Percentiles rank a stretch among this genome's conserved stretches.
These are phyloP conservation scores for Sepioteuthis lessoniana DNA, from an alignment of 2,888 invertebrate species.

Conservation along the genomic window DNA sequence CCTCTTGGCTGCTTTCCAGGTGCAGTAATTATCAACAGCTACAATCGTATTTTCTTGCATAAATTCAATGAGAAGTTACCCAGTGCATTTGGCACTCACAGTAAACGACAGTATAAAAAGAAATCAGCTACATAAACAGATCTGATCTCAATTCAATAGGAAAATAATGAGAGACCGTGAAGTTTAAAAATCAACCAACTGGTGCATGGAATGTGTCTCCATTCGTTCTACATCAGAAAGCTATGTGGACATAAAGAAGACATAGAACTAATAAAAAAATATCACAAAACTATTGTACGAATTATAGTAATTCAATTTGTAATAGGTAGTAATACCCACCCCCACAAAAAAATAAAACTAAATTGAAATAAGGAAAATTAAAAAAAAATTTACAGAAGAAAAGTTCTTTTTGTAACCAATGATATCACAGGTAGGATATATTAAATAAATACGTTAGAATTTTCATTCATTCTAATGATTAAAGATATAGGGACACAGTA, in stretches of 20 bases:
- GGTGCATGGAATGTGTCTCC: not conserved
- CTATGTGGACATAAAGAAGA: not conserved
- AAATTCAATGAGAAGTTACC: not conserved
- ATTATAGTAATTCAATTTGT: too few relatives aligned
- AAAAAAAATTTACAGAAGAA: too few relatives aligned
- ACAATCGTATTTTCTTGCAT: not conserved
- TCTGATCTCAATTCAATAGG: not conserved
- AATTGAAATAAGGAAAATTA: too few relatives aligned
- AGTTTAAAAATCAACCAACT: not conserved
- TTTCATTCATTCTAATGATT: too few relatives aligned
- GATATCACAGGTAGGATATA: too few relatives aligned
- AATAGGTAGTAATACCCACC: too few relatives aligned
- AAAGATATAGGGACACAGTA: too few relatives aligned
- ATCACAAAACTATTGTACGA: too few relatives aligned
- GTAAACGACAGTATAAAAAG: not conserved
- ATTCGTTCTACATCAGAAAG: not conserved
- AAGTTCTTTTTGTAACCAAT: too few relatives aligned
- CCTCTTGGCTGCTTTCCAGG: not conserved
- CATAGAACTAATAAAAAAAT: not conserved
- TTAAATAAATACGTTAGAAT: too few relatives aligned
- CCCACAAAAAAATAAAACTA: too few relatives aligned
- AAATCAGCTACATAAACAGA: not conserved
- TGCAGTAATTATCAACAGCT: slow-evolving; percentile 11
- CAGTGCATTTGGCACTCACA: not conserved
- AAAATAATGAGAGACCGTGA: slow-evolving; percentile 33